Percentiles rank a stretch among this genome's conserved stretches.
phyloP scores from a whole-genome alignment of 2,888 invertebrate genomes.

The Scaptomyza reducta region DNA sequence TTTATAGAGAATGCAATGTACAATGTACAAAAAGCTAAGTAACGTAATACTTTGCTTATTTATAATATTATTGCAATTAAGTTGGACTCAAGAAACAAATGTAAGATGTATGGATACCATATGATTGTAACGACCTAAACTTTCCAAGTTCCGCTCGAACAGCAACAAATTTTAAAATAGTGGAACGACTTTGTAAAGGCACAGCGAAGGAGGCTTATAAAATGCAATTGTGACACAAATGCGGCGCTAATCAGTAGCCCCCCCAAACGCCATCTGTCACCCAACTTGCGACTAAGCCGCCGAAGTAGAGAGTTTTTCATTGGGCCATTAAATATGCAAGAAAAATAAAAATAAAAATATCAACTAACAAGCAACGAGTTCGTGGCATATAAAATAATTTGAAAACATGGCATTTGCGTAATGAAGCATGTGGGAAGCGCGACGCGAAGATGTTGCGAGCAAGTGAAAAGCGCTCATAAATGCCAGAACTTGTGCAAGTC shows the following conservation, averaged over 20 bases:
- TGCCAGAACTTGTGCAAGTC: slow-evolving; percentile 74
- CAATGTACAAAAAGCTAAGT: no score
- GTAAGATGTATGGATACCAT: neutral
- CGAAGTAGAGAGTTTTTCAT: slow-evolving; percentile 39
- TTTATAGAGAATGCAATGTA: no score
- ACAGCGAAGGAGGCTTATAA: slow-evolving; percentile 33
- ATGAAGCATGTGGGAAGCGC: slow-evolving; percentile 82
- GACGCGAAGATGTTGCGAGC: slow-evolving; percentile 44
- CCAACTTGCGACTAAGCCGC: slow-evolving; percentile 14
- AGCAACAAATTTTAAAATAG: slow-evolving; percentile 18
- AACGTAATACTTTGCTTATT: no score
- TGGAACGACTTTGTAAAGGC: slow-evolving; percentile 19
- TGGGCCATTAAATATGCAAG: slow-evolving; percentile 70
- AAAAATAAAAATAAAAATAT: slow-evolving; percentile 51
- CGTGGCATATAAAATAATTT: slow-evolving; percentile 77
- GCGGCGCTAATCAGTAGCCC: slow-evolving; percentile 62
- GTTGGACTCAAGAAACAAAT: no score
- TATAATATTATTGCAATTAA: no score
- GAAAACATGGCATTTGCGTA: slow-evolving; percentile 83
- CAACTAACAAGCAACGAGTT: slow-evolving; percentile 45
- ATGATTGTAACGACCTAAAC: neutral
- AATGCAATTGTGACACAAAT: slow-evolving; percentile 49
- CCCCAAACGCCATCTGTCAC: neutral
- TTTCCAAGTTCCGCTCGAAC: slow-evolving; percentile 1
- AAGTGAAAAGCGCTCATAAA: slow-evolving; percentile 73